phyloP scores from a whole-genome alignment of 2,113 vertebrate species.

The Hemiscyllium ocellatum region DNA sequence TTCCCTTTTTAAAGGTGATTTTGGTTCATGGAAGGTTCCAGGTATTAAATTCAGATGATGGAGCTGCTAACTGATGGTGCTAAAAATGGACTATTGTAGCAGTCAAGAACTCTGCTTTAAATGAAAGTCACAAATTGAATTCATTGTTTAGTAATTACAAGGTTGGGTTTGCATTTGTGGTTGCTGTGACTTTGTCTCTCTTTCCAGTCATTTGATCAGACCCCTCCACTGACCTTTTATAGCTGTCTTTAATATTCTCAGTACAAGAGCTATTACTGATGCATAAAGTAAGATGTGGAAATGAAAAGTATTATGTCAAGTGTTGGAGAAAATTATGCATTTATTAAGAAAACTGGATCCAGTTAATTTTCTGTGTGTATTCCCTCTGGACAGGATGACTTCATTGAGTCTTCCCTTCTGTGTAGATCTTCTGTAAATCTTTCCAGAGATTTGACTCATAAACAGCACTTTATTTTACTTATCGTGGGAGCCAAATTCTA shows the following conservation, averaged over 20 bases:
- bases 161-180: not conserved
- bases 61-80: no score
- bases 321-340: not conserved
- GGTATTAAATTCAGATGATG: no score
- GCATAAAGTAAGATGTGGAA: not conserved
- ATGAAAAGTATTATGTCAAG: not conserved
- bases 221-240: not conserved
- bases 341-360: not conserved
- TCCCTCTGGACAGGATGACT: not conserved
- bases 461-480: not conserved
- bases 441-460: not conserved
- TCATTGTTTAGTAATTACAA: not conserved
- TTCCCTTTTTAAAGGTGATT: no score
- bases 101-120: not conserved
- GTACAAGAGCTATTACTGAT: not conserved
- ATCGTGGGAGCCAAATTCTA: not conserved
- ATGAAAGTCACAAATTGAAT: not conserved
- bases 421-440: not conserved
- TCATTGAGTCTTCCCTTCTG: not conserved
- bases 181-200: not conserved
- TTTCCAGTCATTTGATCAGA: no score
- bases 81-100: no score
- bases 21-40: no score
- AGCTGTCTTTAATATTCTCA: not conserved
- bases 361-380: not conserved